Base-by-base conservation (phyloP, 2,888 invertebrate genomes). In the Lepidocyrtinus sp. region DNA sequence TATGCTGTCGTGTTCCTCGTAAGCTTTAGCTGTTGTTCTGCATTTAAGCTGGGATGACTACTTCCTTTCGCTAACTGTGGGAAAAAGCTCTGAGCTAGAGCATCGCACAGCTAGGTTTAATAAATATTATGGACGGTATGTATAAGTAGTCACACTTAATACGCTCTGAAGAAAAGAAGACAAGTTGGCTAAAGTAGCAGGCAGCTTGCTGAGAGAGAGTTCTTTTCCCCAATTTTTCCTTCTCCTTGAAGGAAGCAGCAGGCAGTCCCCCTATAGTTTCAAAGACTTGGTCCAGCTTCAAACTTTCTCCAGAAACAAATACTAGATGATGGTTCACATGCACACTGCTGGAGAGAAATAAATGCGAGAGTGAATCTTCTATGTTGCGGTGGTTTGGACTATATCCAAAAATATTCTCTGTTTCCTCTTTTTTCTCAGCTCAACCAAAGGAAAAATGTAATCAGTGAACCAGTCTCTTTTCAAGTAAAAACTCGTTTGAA, bases 181-280 rank as follows among this genome's bases (percentile, higher is more conserved):
- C 68, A 69, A 26, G 63, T 67, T 62, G 26, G 36, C 62, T 67
- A 25, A 50, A 65, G 55, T 76, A 64, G 55, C 62, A 74, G 59
- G 27, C 70, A 76, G 59, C 62, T 73, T 67, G 78, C 72, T 73
- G 78, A 78, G 78, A 73, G 73, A 78, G 78, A 73, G 73, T 73
- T 73, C 55, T 62, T 78, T 70, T 63, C 72, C 72, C 7, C 15
- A 55, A n/a, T 36, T 64, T 68, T 72, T 27, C 25, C 3, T 55
- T 59, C 26, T 25, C 19, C 45, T 24, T n/a, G 21, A 21, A 25
- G 59, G 45, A 77, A 55, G 17, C 62, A 71, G 68, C 63, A 73
- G 64, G 69, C 69, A 70, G 74, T 73, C 67, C 69, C 27, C 63
- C 64, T 2, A 55, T n/a, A 36, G 7, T 77, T 77, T 36, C n/a